A percentile compares a stretch with the other conserved stretches of the same genome.
phyloP scores from a whole-genome alignment of 2,113 vertebrate genomes.

The Zosterops borbonicus region DNA sequence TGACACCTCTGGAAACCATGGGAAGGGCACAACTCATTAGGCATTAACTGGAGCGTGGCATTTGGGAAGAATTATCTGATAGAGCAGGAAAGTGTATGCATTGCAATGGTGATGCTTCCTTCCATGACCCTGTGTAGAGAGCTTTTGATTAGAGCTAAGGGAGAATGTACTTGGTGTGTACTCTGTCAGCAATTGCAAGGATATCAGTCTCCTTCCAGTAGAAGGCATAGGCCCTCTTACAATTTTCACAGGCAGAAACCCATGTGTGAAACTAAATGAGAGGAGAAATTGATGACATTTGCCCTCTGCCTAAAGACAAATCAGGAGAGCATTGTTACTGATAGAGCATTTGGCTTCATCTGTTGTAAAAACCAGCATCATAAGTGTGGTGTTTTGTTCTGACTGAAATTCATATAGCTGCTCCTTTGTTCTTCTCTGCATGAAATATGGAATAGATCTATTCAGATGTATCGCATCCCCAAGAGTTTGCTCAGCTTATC shows the following conservation, averaged over 20 bases:
- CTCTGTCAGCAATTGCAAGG: background rate
- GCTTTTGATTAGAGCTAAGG: background rate
- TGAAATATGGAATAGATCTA: background rate
- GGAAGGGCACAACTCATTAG: background rate
- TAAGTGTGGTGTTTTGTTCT: background rate
- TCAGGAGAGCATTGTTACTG: background rate
- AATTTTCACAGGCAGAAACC: background rate
- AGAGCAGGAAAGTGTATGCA: background rate
- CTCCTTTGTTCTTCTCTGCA: background rate
- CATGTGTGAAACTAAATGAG: background rate
- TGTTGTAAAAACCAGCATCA: background rate
- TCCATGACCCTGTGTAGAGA: background rate
- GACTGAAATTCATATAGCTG: background rate
- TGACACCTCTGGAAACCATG: background rate
- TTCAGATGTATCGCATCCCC: background rate
- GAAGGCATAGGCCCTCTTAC: background rate
- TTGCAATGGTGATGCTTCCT: background rate
- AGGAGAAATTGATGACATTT: background rate
- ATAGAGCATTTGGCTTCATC: background rate
- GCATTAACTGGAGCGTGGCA: background rate
- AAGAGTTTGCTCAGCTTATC: background rate
- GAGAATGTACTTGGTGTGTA: background rate
- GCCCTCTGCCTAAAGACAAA: background rate
- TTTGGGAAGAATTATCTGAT: background rate
- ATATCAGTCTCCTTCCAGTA: background rate